Evolutionary conservation across 2,113 vertebrate species (phyloP).

Genomic region (Oryctolagus cuniculus): DNA sequence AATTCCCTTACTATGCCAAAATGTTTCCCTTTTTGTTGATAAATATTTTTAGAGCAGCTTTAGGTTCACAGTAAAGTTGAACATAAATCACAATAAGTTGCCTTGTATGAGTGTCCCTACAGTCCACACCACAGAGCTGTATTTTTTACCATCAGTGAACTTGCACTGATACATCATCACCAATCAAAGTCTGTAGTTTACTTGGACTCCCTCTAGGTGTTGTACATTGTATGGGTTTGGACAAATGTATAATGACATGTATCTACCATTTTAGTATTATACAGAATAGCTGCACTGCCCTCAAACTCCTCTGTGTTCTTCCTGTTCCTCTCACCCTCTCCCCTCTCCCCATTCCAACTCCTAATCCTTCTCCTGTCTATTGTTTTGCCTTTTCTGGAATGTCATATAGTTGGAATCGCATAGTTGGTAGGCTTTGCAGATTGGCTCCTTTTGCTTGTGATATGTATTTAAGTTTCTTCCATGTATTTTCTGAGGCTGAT

Average conservation of each 20-base stretch:
- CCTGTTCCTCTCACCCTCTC: not conserved
- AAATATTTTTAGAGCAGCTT: not conserved
- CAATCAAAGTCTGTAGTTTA: not conserved
- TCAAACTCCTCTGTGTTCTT: not conserved
- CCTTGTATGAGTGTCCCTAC: not conserved
- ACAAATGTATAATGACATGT: not conserved
- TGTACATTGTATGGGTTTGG: not conserved
- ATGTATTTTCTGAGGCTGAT: not conserved
- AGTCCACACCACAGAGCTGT: not conserved
- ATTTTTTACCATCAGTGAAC: not conserved
- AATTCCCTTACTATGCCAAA: not conserved
- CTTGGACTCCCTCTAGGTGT: not conserved
- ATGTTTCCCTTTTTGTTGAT: not conserved
- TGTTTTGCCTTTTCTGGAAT: not conserved
- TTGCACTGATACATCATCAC: not conserved
- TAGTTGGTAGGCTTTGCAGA: not conserved
- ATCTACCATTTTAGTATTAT: not conserved
- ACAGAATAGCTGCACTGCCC: not conserved
- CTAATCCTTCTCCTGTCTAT: not conserved
- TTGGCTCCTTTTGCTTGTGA: not conserved
- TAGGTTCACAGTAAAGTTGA: not conserved
- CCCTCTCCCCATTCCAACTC: not conserved
- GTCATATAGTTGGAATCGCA: not conserved
- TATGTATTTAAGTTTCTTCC: not conserved
- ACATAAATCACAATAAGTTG: not conserved